A percentile compares a stretch with the other conserved stretches of the same genome.
Conservation (phyloP, 2,888 invertebrate genomes). For the Phortica magna region DNA sequence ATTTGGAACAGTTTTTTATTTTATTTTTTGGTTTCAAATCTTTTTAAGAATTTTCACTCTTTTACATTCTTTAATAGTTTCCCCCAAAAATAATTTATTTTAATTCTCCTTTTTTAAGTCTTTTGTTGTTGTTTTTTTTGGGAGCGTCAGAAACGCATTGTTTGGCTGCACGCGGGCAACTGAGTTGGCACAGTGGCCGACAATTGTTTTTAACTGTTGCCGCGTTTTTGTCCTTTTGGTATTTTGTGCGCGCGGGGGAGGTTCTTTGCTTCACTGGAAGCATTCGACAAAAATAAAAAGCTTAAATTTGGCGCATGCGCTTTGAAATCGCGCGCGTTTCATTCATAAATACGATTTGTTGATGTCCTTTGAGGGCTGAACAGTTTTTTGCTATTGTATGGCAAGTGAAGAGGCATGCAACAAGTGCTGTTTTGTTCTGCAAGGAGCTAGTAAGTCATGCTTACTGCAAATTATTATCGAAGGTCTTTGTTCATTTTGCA, state of each 20-base stretch:
- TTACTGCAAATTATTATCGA: background rate
- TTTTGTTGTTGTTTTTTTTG: conserved; percentile 11
- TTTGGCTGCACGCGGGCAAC: conserved; percentile 56
- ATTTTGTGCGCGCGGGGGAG: background rate
- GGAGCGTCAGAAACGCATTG: conserved; percentile 30
- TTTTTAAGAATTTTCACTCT: conserved; percentile 6
- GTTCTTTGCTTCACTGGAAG: conserved; percentile 4
- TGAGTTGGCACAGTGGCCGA: conserved; percentile 57
- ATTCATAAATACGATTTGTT: conserved; percentile 57
- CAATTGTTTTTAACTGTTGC: conserved; percentile 53
- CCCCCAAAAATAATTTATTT: background rate
- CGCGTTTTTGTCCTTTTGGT: background rate
- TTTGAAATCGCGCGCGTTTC: conserved; percentile 41
- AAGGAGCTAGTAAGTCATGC: background rate
- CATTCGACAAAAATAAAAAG: background rate
- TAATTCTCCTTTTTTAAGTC: background rate
- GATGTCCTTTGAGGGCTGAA: too few relatives aligned
- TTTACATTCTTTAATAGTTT: background rate
- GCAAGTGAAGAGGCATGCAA: conserved; percentile 39
- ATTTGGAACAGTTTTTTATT: conserved; percentile 11
- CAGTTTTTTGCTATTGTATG: background rate
- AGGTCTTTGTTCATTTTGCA: background rate
- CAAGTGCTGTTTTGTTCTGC: conserved; percentile 50
- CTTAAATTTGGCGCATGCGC: conserved; percentile 39
- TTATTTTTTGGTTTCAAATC: conserved; percentile 15